Conservation (phyloP, 30 jellyfish, hydroid and myxozoan species). For the Haliclystus octoradiatus region DNA sequence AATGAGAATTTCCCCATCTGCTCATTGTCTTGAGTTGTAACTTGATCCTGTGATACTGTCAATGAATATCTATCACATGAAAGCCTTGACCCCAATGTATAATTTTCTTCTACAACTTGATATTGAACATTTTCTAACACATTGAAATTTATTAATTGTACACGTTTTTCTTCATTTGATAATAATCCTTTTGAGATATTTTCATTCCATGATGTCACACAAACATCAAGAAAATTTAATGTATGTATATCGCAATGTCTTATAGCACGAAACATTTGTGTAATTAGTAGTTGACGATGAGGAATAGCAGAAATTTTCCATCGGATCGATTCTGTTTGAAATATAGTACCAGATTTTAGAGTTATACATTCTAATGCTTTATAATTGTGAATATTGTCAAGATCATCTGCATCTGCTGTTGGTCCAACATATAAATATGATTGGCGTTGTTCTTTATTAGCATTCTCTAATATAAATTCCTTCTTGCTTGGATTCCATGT, state of each 20-base stretch:
- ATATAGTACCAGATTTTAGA: slow-evolving; percentile 9
- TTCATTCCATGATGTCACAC: slow-evolving; percentile 53
- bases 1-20: slow-evolving; percentile 42
- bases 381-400: neutral
- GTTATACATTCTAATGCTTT: neutral
- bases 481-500: slow-evolving; percentile 25
- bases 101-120: slow-evolving; percentile 20
- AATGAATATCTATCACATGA: neutral
- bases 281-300: slow-evolving; percentile 18
- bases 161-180: slow-evolving; percentile 1
- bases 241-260: slow-evolving; percentile 14
- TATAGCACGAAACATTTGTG: slow-evolving; percentile 41
- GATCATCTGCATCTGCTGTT: no score
- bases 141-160: slow-evolving; percentile 24
- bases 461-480: slow-evolving; percentile 14
- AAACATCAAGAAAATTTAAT: slow-evolving; percentile 10
- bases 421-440: neutral
- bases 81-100: neutral
- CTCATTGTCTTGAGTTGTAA: neutral
- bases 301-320: slow-evolving; percentile 61
- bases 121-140: slow-evolving; percentile 45
- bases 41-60: neutral
- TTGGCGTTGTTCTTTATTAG: slow-evolving; percentile 11
- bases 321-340: slow-evolving; percentile 47
- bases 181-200: slow-evolving; percentile 3